Percentiles rank a stretch among this genome's conserved stretches.
Evolutionary conservation across 2,113 vertebrate species (phyloP).

Genomic region (Geococcyx californianus): DNA sequence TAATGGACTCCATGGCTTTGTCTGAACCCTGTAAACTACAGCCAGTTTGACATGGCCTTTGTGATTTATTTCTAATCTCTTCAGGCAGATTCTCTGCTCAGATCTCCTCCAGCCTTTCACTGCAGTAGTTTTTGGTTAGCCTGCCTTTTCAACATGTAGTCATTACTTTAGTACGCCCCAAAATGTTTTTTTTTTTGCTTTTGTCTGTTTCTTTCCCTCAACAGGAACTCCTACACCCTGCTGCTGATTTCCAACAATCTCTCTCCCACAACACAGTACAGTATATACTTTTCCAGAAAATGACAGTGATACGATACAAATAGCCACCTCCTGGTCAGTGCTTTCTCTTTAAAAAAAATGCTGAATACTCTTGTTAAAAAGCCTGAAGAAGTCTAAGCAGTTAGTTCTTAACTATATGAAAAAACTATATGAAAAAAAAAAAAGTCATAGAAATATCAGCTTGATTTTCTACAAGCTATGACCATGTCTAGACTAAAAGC

Average conservation of each 20-base stretch:
- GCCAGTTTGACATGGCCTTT: neutral
- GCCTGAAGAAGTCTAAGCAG: neutral
- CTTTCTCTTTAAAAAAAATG: neutral
- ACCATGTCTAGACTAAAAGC: neutral
- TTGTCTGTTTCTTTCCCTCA: neutral
- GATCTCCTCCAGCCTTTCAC: neutral
- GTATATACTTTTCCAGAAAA: neutral
- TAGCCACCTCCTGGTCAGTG: neutral
- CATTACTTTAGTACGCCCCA: neutral
- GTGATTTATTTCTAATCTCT: neutral
- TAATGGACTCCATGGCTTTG: neutral
- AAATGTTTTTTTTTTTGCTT: neutral
- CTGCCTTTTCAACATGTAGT: neutral
- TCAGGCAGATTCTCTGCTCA: neutral
- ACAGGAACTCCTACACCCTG: neutral
- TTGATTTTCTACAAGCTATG: neutral
- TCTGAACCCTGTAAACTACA: neutral
- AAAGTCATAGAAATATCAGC: neutral
- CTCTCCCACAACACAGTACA: neutral
- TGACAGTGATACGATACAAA: neutral
- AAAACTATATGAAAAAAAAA: neutral
- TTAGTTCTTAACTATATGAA: neutral
- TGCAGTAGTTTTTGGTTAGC: neutral
- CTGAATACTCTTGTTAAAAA: neutral
- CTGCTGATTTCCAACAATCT: neutral